Evolutionary conservation across 2,113 vertebrate species (phyloP), one percentile per base, ranked within the genome.

Genomic region (Ariopsis seemanni): DNA sequence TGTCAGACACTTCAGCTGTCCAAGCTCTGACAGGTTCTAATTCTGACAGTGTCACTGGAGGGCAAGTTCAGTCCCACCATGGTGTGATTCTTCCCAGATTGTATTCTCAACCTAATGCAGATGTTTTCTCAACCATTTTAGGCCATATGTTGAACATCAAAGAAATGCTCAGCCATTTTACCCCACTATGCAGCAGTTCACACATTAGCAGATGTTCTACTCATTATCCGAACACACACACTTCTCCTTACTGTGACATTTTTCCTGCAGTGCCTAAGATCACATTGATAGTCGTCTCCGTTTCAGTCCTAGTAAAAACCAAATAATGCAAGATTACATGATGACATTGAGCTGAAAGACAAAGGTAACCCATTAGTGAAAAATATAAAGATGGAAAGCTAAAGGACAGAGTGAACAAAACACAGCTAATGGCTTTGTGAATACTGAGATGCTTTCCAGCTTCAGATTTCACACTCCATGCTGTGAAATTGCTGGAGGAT

Each of bases 281-380:
- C 15, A 15, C 50, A 60, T 79, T 90, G 63, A 74, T 90, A 86
- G 77, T 30, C 52, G 60, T 82, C 83, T 82, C 57, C 22, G 27
- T 86, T 87, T 79, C 75, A 60, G 52, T 82, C 57, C 48, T 67
- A 72, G 55, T 85, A 77, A 81, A 42, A 78, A 86, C 52, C n/a
- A 83, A 53, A 89, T 74, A 86, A 90, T 81, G 71, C 75, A 52
- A 65, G 65, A 80, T 55, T 15, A 82, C 86, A 91, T 89, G 91
- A 90, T 92, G 90, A 90, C 91, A 90, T 90, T 88, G 80, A 90
- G 86, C 71, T 62, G 50, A 77, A 78, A 62, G 57, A 72, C 50
- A 88, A 71, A 90, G 83, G 85, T 89, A 85, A 88, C 85, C 87
- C 77, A 83, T 85, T 86, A 89, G 83, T n/a, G 8, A 83, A 88